A percentile compares a stretch with the other conserved stretches of the same genome.
Evolutionary conservation across 2,888 invertebrate genomes (phyloP).

Genomic region (Drosophila borborema): DNA sequence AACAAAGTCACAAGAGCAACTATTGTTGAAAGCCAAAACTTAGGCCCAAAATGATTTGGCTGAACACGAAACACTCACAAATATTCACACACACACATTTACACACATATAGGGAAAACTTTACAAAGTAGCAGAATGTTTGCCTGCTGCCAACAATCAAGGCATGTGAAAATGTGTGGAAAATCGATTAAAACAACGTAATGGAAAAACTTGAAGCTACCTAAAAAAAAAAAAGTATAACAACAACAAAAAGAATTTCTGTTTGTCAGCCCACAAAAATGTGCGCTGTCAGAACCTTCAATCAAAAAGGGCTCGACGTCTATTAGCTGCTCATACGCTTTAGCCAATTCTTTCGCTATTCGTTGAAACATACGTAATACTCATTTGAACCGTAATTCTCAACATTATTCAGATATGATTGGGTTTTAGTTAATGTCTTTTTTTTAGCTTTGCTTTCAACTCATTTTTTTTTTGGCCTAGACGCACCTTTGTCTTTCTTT

Average conservation of each 20-base stretch:
- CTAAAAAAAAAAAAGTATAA: conserved; percentile 16
- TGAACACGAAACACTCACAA: conserved; percentile 29
- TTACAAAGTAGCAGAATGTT: conserved; percentile 44
- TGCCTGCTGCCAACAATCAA: conserved; percentile 44
- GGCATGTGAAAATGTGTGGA: conserved; percentile 61
- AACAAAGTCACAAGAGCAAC: conserved; percentile 27
- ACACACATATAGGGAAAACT: conserved; percentile 29
- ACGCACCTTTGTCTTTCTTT: conserved; percentile 21
- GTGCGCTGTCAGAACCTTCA: conserved; percentile 27
- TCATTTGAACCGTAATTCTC: conserved; percentile 1
- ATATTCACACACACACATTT: conserved; percentile 3
- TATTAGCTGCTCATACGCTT: background rate
- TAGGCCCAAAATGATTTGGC: conserved; percentile 28
- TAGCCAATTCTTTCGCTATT: conserved; percentile 5
- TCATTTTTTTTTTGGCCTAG: conserved; percentile 1
- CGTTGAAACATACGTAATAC: conserved; percentile 1
- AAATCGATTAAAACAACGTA: conserved; percentile 65
- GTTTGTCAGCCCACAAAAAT: conserved; percentile 46
- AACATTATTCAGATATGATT: conserved; percentile 2
- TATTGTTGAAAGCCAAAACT: conserved; percentile 39
- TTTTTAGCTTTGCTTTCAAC: conserved; percentile 15
- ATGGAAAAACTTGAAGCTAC: conserved; percentile 59
- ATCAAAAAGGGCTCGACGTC: conserved; percentile 5
- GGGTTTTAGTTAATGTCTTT: conserved; percentile 13
- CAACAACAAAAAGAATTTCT: conserved; percentile 16